phyloP scores from a whole-genome alignment of 2,888 invertebrate species.

The Mellilla xanthometata region DNA sequence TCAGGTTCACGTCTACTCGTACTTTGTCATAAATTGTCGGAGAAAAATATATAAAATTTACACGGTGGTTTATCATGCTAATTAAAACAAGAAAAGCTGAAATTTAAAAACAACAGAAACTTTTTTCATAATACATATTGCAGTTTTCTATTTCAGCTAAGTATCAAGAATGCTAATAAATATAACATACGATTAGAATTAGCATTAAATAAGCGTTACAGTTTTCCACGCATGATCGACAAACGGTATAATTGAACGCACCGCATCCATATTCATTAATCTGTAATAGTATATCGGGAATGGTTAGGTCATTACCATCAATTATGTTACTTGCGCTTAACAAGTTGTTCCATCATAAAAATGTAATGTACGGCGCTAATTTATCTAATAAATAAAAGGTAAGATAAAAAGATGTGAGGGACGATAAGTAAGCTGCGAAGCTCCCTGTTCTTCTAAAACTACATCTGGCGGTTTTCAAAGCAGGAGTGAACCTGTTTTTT shows the following conservation, averaged over 20 bases:
- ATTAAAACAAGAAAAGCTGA: too few species aligned
- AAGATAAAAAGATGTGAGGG: too few species aligned
- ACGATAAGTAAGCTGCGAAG: too few species aligned
- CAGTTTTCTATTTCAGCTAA: slow-evolving; percentile 7
- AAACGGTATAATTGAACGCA: slow-evolving; percentile 8
- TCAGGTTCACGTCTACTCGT: too few species aligned
- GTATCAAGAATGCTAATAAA: slow-evolving; percentile 8
- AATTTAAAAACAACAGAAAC: neutral
- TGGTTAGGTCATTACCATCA: slow-evolving; percentile 14
- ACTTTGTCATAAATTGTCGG: too few species aligned
- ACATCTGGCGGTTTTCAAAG: too few species aligned
- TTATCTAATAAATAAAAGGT: too few species aligned
- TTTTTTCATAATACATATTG: neutral
- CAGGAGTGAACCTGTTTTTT: too few species aligned
- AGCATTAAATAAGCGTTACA: neutral
- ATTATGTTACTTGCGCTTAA: slow-evolving; percentile 7
- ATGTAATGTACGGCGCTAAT: neutral
- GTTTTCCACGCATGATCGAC: slow-evolving; percentile 11
- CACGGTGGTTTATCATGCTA: too few species aligned
- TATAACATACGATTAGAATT: neutral
- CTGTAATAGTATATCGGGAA: slow-evolving; percentile 12
- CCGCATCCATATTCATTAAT: slow-evolving; percentile 21
- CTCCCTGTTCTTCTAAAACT: too few species aligned
- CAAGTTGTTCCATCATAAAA: neutral
- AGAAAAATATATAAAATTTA: too few species aligned